Evolutionary conservation across 1,140 invertebrate species (phyloP).

Genomic region (Formica selysi): DNA sequence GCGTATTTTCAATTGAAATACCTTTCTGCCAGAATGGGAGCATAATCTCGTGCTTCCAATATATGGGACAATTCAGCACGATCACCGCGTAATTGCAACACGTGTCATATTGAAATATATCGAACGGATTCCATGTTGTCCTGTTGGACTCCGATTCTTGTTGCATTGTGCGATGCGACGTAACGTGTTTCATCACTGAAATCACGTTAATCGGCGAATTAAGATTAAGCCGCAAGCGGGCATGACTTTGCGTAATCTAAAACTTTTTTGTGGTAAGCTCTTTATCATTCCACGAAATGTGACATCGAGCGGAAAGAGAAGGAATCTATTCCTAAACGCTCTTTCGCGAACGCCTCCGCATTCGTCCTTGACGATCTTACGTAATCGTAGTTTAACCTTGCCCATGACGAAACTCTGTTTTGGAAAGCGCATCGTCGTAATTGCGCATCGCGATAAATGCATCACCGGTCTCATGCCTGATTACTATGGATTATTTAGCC

Average conservation of each 20-base stretch:
- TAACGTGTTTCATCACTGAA: slow-evolving; percentile 42
- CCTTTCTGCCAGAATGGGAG: slow-evolving; percentile 87
- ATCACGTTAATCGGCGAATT: background rate
- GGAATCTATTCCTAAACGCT: background rate
- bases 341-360: background rate
- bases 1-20: slow-evolving; percentile 70
- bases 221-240: background rate
- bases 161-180: slow-evolving; percentile 60
- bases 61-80: slow-evolving; percentile 86
- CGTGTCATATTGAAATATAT: slow-evolving; percentile 62
- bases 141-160: background rate
- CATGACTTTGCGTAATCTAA: background rate
- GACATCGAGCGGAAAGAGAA: background rate
- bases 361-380: slow-evolving; percentile 28
- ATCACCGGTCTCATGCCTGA: background rate
- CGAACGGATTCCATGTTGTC: slow-evolving; percentile 75
- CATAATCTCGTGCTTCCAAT: slow-evolving; percentile 81
- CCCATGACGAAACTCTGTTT: slow-evolving; percentile 24
- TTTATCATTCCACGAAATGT: background rate
- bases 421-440: background rate
- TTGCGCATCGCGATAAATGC: background rate
- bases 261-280: no score
- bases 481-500: background rate
- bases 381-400: slow-evolving; percentile 32
- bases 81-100: slow-evolving; percentile 84